Evolutionary conservation across 2,888 invertebrate genomes (phyloP), one percentile per base, ranked within the genome.

Genomic region (Sclerodermus sp.): DNA sequence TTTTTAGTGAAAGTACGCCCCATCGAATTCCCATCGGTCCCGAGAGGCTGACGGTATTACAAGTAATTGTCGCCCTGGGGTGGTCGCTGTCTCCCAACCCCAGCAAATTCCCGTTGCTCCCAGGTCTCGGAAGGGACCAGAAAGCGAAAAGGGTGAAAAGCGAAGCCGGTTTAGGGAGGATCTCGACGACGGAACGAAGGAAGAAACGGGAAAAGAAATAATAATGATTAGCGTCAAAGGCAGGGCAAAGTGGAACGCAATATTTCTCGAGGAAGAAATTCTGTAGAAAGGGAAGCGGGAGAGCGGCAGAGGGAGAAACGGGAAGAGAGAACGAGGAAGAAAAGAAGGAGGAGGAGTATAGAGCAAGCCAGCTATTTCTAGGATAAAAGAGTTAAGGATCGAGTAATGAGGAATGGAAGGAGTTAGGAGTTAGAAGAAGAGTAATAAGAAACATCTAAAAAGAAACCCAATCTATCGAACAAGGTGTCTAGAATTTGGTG

Each of bases 21-120:
- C 70, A 67, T 71, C 67, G 67, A 70, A 72, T 66, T 65, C 64
- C 64, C 68, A 67, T 70, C 68, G 68, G 61, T 52, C 67, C 70
- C 70, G 59, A 57, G 68, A 64, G 68, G 60, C 66, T 64, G 66
- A 70, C 70, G 67, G 73, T 71, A 74, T 76, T 77, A 76, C 73
- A 67, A 75, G 76, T 74, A 77, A 77, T 77, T 77, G 77, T 77
- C 72, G 68, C 73, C 66, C 57, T 63, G 60, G 67, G 68, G 68
- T 66, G 70, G 51, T 23, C 53, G 39, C 45, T n/a, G 18, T 18
- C 43, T 32, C 15, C 16, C 44, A 31, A 34, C 40, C 12, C 40
- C 31, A 38, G 31, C 29, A 36, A 46, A 45, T n/a, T 23, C 15
- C 39, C 23, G 16, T 38, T 42, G 18, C 17, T 36, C 16, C 17